Percentiles rank a stretch among this genome's conserved stretches.
phyloP scores from a whole-genome alignment of 2,113 vertebrate species.

The Otocyon megalotis region DNA sequence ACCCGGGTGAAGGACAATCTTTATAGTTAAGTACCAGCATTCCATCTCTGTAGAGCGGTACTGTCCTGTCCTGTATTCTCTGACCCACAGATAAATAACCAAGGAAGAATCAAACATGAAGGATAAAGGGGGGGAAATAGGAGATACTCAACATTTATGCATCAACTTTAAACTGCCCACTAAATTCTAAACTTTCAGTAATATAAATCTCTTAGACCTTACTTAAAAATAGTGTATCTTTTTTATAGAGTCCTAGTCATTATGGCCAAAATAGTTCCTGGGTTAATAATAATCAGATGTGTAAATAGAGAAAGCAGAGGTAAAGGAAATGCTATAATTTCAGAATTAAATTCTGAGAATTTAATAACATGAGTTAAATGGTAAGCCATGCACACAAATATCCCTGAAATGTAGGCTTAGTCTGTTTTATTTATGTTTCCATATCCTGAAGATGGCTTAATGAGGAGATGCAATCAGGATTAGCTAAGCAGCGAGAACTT shows the following conservation, averaged over 20 bases:
- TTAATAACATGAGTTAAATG: slow-evolving; percentile 45
- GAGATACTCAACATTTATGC: not conserved
- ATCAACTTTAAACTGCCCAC: slow-evolving; percentile 12
- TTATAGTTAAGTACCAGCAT: slow-evolving; percentile 39
- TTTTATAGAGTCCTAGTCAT: not conserved
- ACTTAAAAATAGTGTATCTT: not conserved
- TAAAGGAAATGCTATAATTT: slow-evolving; percentile 32
- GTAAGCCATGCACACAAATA: slow-evolving; percentile 59
- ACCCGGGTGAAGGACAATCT: slow-evolving; percentile 26
- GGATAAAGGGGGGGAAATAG: not conserved
- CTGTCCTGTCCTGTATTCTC: slow-evolving; percentile 37
- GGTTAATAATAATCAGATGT: slow-evolving; percentile 53
- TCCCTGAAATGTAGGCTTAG: slow-evolving; percentile 72
- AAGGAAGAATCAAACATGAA: not conserved
- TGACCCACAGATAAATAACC: not conserved
- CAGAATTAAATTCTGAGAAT: slow-evolving; percentile 71
- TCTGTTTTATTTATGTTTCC: slow-evolving; percentile 75
- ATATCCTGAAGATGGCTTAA: slow-evolving; percentile 77
- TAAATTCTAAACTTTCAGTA: not conserved
- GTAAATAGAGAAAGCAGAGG: slow-evolving; percentile 42
- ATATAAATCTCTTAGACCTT: not conserved
- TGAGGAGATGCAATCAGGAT: slow-evolving; percentile 82
- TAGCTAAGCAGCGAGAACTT: slow-evolving; percentile 82
- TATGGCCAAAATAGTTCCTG: slow-evolving; percentile 28
- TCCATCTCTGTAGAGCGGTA: not conserved